Conservation (phyloP, 2,113 vertebrate species). For the Xyrauchen texanus region DNA sequence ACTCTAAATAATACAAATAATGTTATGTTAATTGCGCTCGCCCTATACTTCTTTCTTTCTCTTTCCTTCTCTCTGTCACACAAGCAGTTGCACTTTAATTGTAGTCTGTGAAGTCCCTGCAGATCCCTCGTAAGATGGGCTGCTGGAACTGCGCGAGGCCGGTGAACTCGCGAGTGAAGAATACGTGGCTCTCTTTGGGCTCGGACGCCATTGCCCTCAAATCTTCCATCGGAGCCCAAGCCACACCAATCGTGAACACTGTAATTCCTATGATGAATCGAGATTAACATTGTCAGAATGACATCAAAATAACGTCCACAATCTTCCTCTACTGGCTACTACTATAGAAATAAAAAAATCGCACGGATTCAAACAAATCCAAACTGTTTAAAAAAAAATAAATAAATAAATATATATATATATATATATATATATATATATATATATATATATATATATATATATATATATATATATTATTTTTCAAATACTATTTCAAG, state of each 20-base stretch:
- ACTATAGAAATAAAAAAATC: no score
- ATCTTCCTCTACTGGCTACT: no score
- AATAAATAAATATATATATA: no score
- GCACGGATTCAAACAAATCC: no score
- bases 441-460: no score
- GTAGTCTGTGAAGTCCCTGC: slow-evolving; percentile 87
- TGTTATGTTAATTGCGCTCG: background rate
- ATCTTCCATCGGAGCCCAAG: slow-evolving; percentile 93
- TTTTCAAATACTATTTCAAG: no score
- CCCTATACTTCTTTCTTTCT: no score
- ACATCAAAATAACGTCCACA: no score
- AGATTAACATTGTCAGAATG: background rate
- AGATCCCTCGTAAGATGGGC: slow-evolving; percentile 83
- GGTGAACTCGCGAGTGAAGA: slow-evolving; percentile 92
- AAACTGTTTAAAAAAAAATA: no score
- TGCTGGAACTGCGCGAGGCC: slow-evolving; percentile 83
- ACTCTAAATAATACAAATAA: background rate
- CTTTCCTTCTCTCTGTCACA: background rate
- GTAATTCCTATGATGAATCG: slow-evolving; percentile 80
- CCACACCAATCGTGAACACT: slow-evolving; percentile 87
- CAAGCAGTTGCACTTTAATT: slow-evolving; percentile 64
- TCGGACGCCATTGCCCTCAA: slow-evolving; percentile 91
- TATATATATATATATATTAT: no score
- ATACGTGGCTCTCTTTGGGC: slow-evolving; percentile 87
- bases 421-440: no score